Percentiles rank a stretch among this genome's conserved stretches.
These are phyloP conservation scores for Pelobates cultripes DNA, from an alignment of 2,797 vertebrate species.

Conservation along the genomic window DNA sequence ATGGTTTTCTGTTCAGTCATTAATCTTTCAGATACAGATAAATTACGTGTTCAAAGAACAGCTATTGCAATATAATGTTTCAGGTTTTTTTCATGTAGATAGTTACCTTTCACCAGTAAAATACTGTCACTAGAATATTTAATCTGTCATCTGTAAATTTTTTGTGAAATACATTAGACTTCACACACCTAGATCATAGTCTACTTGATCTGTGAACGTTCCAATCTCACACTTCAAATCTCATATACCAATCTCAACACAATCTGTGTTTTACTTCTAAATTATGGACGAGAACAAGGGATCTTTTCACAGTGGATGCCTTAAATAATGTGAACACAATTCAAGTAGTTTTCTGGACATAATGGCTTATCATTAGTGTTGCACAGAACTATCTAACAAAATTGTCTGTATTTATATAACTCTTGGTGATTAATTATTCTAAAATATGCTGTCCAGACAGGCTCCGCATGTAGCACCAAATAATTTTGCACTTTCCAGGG, in stretches of 20 bases:
- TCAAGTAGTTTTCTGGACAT: background rate
- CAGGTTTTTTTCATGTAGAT: background rate
- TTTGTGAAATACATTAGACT: background rate
- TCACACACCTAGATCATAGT: background rate
- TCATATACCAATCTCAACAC: background rate
- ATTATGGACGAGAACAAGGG: background rate
- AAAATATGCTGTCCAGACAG: background rate
- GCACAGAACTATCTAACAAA: background rate
- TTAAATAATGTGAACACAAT: background rate
- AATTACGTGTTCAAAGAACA: background rate
- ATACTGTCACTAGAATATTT: background rate
- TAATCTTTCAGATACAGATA: background rate
- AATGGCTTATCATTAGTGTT: background rate
- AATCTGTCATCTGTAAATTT: background rate
- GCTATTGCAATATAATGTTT: background rate
- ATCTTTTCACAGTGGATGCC: background rate
- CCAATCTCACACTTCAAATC: background rate
- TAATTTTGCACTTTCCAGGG: background rate
- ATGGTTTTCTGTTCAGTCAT: background rate
- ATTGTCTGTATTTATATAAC: background rate
- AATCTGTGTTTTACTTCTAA: background rate
- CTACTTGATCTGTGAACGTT: background rate
- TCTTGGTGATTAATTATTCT: background rate
- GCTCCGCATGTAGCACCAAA: background rate
- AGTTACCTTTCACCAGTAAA: background rate